phyloP scores from a whole-genome alignment of 2,888 invertebrate genomes.

The Sinelater perroti region DNA sequence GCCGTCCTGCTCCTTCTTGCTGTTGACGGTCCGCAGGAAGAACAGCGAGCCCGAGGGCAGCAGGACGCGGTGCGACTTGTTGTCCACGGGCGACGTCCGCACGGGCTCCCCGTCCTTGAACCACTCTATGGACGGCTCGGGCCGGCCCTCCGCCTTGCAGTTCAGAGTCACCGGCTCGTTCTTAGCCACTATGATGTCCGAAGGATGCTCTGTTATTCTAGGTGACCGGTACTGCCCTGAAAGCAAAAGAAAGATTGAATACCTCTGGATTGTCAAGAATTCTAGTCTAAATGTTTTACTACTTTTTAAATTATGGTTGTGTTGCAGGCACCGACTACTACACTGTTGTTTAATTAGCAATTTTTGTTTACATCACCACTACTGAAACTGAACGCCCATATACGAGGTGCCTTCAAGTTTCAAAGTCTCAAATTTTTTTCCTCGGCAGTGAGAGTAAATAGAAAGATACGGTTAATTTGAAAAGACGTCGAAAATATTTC shows the following conservation, averaged over 20 bases:
- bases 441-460: too few relatives aligned
- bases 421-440: too few relatives aligned
- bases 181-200: slow-evolving; percentile 94
- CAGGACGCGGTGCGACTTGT: slow-evolving; percentile 88
- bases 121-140: slow-evolving; percentile 93
- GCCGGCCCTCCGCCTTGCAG: slow-evolving; percentile 97
- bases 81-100: slow-evolving; percentile 76
- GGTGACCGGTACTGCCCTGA: slow-evolving; percentile 89
- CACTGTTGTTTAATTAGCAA: background rate
- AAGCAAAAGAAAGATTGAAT: slow-evolving; percentile 48
- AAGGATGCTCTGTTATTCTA: slow-evolving; percentile 95
- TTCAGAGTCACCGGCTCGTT: slow-evolving; percentile 97
- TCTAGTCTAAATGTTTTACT: too few relatives aligned
- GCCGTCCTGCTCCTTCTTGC: slow-evolving; percentile 93
- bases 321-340: too few relatives aligned
- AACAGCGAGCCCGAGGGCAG: slow-evolving; percentile 91
- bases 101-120: slow-evolving; percentile 88
- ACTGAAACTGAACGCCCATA: too few relatives aligned
- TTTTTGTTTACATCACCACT: too few relatives aligned
- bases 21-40: slow-evolving; percentile 93
- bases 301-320: too few relatives aligned
- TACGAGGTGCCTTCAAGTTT: too few relatives aligned
- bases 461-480: too few relatives aligned
- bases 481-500: too few relatives aligned
- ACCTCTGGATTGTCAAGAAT: background rate